Conservation (phyloP, 2,888 invertebrate species). For the Leptinotarsa haldemani region DNA sequence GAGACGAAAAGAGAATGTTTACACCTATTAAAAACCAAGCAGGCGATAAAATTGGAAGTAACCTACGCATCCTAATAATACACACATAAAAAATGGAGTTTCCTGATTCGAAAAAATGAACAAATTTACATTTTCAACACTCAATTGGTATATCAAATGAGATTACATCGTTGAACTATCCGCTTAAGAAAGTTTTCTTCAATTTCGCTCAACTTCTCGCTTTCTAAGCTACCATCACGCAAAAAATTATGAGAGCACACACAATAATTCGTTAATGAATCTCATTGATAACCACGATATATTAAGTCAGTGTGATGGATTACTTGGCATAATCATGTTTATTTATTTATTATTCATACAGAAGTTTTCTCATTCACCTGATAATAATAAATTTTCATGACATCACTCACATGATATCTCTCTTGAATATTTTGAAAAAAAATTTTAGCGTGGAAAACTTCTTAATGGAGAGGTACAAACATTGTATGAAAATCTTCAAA, state of each 20-base stretch:
- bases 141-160: slow-evolving; percentile 1
- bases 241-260: not conserved
- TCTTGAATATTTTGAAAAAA: too few species aligned
- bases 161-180: not conserved
- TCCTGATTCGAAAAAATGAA: slow-evolving; percentile 3
- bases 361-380: too few species aligned
- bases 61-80: slow-evolving; percentile 1
- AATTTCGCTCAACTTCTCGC: not conserved
- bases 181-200: not conserved
- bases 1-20: slow-evolving; percentile 2
- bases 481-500: too few species aligned
- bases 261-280: too few species aligned
- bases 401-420: too few species aligned
- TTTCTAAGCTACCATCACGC: not conserved
- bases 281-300: too few species aligned
- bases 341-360: too few species aligned
- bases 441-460: too few species aligned
- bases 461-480: too few species aligned
- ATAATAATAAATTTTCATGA: too few species aligned
- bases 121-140: not conserved
- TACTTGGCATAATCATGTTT: too few species aligned
- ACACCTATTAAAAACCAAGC: slow-evolving; percentile 9
- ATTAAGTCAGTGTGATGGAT: too few species aligned
- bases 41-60: slow-evolving; percentile 3
- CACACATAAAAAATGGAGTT: not conserved